Conservation (phyloP, 2,797 vertebrate genomes). For the Dendrocincla tyrannina region DNA sequence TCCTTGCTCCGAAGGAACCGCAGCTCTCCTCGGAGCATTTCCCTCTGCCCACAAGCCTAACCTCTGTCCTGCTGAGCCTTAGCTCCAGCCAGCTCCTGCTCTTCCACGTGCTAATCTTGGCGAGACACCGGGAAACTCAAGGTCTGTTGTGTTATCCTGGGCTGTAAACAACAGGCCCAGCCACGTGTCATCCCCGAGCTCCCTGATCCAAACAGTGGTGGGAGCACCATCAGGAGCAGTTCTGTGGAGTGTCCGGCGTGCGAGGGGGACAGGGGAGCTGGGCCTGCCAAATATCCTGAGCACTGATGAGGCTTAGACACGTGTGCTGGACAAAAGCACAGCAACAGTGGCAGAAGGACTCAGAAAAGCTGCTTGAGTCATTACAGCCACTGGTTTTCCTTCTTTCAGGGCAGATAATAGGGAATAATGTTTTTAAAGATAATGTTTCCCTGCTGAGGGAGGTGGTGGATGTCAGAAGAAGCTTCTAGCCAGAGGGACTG, state of each 20-base stretch:
- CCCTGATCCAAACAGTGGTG: constrained; percentile 48
- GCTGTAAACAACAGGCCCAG: constrained; percentile 59
- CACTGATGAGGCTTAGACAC: not conserved
- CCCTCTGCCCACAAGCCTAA: constrained; percentile 12
- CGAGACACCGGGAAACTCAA: constrained; percentile 26
- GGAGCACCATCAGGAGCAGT: not conserved
- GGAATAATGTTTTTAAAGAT: constrained; percentile 61
- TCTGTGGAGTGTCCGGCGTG: not conserved
- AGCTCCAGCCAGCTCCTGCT: constrained; percentile 51
- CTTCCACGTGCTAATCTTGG: constrained; percentile 65
- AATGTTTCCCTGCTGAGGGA: constrained; percentile 21
- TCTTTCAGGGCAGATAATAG: constrained; percentile 66
- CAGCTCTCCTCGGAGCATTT: not conserved
- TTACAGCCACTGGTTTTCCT: constrained; percentile 65
- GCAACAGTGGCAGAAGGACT: constrained; percentile 48
- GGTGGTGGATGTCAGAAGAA: constrained; percentile 59
- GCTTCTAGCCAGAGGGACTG: constrained; percentile 51
- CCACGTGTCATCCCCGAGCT: constrained; percentile 34
- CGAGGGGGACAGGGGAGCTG: not conserved
- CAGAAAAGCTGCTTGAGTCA: constrained; percentile 48
- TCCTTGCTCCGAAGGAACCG: not conserved
- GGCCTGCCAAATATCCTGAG: not conserved
- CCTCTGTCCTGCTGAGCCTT: constrained; percentile 33
- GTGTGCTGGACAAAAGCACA: constrained; percentile 35
- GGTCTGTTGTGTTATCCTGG: constrained; percentile 29